Evolutionary conservation across 2,113 vertebrate species (phyloP), one percentile per base, ranked within the genome.

Genomic region (Elgaria multicarinata): DNA sequence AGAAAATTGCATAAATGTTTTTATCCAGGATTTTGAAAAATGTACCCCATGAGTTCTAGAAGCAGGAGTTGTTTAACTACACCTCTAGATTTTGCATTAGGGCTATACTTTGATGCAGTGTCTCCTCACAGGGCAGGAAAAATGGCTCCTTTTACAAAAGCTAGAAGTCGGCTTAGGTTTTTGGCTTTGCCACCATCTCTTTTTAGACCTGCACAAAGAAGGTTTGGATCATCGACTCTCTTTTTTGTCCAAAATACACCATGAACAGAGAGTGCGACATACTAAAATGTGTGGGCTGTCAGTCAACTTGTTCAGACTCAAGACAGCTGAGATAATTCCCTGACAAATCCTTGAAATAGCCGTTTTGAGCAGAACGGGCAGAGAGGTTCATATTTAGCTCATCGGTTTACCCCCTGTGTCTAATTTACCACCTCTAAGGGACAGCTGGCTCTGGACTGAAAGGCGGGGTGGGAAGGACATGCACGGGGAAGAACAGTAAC

Each of bases 331-430:
- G 74, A 55, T 36, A 62, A 82, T 82, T 62, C 50, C 53, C 67
- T 81, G 67, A 85, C 46, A 7, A 82, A 75, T 84, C 72, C 44
- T 77, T 44, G 46, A 87, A 90, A 87, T 67, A 75, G 33, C 28
- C 89, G 76, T 78, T 83, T 53, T 39, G 55, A 87, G 26, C 18
- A 66, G 14, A 72, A 42, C 22, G 58, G 39, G n/a, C n/a, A n/a
- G n/a, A n/a, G 33, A 53, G 72, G 33, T 69, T 89, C 71, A 24
- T 83, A 36, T 76, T 79, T 64, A 83, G 71, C 67, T 7, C 79
- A 16, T 62, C 12, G 18, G 24, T 31, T n/a, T 46, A 33, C 79
- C 81, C 80, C 2, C 3, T 46, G 58, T 6, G 24, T 62, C 55
- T 86, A 77, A 77, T 62, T 62, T 86, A 44, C 36, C 12, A 77